Conservation (phyloP, 2,888 invertebrate genomes). For the Ornithoptera alexandrae region DNA sequence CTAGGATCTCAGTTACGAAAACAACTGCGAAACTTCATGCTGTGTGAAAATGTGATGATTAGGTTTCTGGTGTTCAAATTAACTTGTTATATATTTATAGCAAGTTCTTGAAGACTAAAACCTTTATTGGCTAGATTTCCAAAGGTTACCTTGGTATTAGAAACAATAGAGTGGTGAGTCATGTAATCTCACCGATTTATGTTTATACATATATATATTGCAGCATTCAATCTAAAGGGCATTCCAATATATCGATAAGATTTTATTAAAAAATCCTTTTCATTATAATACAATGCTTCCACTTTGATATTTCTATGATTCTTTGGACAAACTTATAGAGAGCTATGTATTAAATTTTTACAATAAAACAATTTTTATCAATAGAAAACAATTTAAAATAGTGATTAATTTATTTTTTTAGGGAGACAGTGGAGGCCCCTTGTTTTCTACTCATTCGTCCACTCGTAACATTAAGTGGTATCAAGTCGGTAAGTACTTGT, state of each 20-base stretch:
- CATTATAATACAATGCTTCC: not conserved
- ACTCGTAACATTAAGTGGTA: constrained; percentile 74
- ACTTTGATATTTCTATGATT: not conserved
- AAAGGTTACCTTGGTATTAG: not conserved
- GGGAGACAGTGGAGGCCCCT: constrained; percentile 86
- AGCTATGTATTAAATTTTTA: not conserved
- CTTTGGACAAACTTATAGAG: not conserved
- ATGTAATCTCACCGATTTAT: not conserved
- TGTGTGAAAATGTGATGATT: not conserved
- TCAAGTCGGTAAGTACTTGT: constrained; percentile 76
- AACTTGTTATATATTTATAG: not conserved
- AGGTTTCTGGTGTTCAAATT: not conserved
- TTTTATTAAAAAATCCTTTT: not conserved
- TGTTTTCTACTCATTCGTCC: constrained; percentile 69
- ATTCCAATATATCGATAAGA: constrained; percentile 3
- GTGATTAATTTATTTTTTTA: constrained; percentile 39
- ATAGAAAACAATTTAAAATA: not conserved
- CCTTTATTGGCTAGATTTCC: not conserved
- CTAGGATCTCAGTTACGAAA: not conserved
- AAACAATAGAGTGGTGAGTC: not conserved
- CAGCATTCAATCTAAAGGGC: not conserved
- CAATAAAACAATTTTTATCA: not conserved
- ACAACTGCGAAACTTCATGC: no score
- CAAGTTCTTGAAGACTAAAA: not conserved
- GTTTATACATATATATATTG: not conserved